A percentile compares a stretch with the other conserved stretches of the same genome.
Conservation (phyloP, 2,888 invertebrate species). For the Nineta flava region DNA sequence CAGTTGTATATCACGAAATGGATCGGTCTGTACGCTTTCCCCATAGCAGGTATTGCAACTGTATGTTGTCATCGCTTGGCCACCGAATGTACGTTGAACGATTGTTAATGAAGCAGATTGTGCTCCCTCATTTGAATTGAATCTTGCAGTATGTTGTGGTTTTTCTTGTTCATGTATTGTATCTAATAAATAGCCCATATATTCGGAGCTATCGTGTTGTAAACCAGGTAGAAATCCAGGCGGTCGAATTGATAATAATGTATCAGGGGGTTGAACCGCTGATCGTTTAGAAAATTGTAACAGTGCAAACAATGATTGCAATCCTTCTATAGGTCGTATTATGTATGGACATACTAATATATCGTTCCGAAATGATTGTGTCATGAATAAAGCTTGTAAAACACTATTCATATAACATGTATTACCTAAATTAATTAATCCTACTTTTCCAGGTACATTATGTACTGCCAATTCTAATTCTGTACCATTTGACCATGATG, state of each 20-base stretch:
- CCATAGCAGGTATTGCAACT: slow-evolving; percentile 57
- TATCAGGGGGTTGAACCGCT: slow-evolving; percentile 54
- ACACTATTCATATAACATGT: slow-evolving; percentile 86
- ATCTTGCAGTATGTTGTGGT: slow-evolving; percentile 11
- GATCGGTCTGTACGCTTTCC: slow-evolving; percentile 56
- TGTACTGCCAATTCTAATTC: slow-evolving; percentile 12
- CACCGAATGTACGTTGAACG: slow-evolving; percentile 61
- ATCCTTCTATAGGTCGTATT: slow-evolving; percentile 37
- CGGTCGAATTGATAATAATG: slow-evolving; percentile 54
- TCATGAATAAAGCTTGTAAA: slow-evolving; percentile 68
- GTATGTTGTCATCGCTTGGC: slow-evolving; percentile 56
- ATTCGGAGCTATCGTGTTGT: slow-evolving; percentile 83
- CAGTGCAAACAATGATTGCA: slow-evolving; percentile 59
- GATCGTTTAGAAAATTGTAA: slow-evolving; percentile 49
- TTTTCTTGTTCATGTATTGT: slow-evolving; percentile 58
- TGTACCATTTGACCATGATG: slow-evolving; percentile 21
- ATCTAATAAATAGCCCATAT: slow-evolving; percentile 57
- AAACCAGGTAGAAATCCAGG: slow-evolving; percentile 59
- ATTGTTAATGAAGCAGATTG: slow-evolving; percentile 26
- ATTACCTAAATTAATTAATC: slow-evolving; percentile 69
- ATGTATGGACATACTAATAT: slow-evolving; percentile 38
- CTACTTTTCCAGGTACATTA: slow-evolving; percentile 39
- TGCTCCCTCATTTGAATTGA: slow-evolving; percentile 13
- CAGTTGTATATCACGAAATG: slow-evolving; percentile 65
- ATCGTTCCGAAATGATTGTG: slow-evolving; percentile 58